These are phyloP conservation scores for Metaphire vulgaris DNA, from an alignment of 1,140 invertebrate species.

Conservation along the genomic window DNA sequence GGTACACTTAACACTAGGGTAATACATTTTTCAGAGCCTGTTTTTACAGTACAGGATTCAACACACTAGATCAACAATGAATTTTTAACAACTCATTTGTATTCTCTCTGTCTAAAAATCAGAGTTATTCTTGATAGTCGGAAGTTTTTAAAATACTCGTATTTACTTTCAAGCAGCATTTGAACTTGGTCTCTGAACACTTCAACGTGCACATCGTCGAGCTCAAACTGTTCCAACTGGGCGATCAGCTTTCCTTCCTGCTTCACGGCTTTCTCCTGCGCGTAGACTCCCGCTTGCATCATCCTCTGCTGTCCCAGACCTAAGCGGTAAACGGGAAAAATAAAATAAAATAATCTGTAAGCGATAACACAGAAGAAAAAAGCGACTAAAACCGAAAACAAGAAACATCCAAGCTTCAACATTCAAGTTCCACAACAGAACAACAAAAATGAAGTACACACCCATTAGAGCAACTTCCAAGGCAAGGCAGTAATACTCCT, in stretches of 20 bases:
- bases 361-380: neutral
- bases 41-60: too few species aligned
- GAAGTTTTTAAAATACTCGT: too few species aligned
- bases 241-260: constrained; percentile 71
- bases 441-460: too few species aligned
- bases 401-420: too few species aligned
- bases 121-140: too few species aligned
- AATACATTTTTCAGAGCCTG: too few species aligned
- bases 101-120: too few species aligned
- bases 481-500: constrained; percentile 70
- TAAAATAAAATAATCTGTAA: neutral
- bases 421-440: too few species aligned
- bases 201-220: constrained; percentile 63
- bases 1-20: too few species aligned
- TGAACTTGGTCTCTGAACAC: constrained; percentile 54
- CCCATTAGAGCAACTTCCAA: constrained; percentile 60
- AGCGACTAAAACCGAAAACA: neutral
- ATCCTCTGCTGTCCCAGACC: constrained; percentile 69
- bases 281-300: constrained; percentile 70
- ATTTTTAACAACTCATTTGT: too few species aligned
- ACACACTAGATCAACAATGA: too few species aligned
- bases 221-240: constrained; percentile 67
- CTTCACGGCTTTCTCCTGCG: constrained; percentile 67
- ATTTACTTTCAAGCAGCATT: constrained; percentile 46
- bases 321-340: constrained; percentile 24